phyloP scores from a whole-genome alignment of 2,797 vertebrate species.

The Bovichtus diacanthus region DNA sequence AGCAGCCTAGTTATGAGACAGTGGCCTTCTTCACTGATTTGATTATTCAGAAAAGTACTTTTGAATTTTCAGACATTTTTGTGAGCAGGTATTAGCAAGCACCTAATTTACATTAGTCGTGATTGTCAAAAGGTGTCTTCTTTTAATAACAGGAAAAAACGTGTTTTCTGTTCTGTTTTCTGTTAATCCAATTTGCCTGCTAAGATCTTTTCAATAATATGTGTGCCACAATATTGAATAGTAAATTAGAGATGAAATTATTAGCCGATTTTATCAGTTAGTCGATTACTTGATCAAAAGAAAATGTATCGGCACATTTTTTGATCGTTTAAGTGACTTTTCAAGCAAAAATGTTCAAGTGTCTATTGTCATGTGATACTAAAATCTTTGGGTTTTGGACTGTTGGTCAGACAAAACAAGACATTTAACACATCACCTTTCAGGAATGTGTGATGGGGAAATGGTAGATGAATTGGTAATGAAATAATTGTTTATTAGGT shows the following conservation, averaged over 20 bases:
- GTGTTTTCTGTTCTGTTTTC: neutral
- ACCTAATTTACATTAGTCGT: neutral
- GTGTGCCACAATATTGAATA: neutral
- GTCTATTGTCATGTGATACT: neutral
- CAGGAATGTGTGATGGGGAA: neutral
- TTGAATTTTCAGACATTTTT: neutral
- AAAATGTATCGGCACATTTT: no score
- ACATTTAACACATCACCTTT: no score
- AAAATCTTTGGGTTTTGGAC: neutral
- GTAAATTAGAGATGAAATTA: neutral
- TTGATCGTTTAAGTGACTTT: neutral
- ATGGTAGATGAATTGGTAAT: neutral
- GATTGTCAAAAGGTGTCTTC: no score
- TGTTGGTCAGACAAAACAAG: neutral
- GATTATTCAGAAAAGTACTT: neutral
- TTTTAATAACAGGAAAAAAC: neutral
- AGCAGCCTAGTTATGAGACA: neutral
- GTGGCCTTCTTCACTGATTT: neutral
- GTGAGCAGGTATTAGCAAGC: neutral
- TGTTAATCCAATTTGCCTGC: neutral
- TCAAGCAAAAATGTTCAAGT: neutral
- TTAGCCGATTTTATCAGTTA: no score
- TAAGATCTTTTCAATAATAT: neutral
- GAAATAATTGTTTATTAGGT: neutral
- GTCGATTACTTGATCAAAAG: neutral